Conservation (phyloP, 2,888 invertebrate species). For the Standfussiana lucernea region DNA sequence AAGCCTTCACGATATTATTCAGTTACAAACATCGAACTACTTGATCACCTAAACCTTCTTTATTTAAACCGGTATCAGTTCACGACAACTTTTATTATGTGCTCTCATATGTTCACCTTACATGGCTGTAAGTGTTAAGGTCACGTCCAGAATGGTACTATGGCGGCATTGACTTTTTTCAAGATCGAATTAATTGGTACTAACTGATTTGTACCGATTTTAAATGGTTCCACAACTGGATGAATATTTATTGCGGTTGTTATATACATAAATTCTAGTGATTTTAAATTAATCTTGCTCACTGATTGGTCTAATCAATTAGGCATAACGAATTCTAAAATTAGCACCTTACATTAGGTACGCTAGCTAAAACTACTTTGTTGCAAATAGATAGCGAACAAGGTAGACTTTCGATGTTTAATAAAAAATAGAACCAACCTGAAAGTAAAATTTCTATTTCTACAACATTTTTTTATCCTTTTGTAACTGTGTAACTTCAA, state of each 20-base stretch:
- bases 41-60: conserved; percentile 79
- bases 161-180: conserved; percentile 42
- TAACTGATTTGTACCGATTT: conserved; percentile 51
- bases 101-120: conserved; percentile 31
- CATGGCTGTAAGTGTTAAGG: conserved; percentile 49
- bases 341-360: conserved; percentile 34
- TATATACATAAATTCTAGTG: conserved; percentile 49
- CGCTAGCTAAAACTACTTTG: conserved; percentile 10
- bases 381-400: conserved; percentile 10
- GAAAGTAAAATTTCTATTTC: conserved; percentile 17
- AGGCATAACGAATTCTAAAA: conserved; percentile 48
- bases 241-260: conserved; percentile 49
- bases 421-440: background rate
- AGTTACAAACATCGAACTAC: conserved; percentile 77
- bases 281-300: conserved; percentile 40
- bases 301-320: conserved; percentile 48
- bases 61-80: conserved; percentile 59
- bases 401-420: conserved; percentile 13
- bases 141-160: conserved; percentile 43
- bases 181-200: conserved; percentile 40
- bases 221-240: conserved; percentile 40
- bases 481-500: background rate
- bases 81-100: conserved; percentile 52
- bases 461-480: background rate
- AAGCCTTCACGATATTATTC: conserved; percentile 83